A percentile compares a stretch with the other conserved stretches of the same genome.
Conservation (phyloP, 2,797 vertebrate genomes). For the Lagorchestes hirsutus region DNA sequence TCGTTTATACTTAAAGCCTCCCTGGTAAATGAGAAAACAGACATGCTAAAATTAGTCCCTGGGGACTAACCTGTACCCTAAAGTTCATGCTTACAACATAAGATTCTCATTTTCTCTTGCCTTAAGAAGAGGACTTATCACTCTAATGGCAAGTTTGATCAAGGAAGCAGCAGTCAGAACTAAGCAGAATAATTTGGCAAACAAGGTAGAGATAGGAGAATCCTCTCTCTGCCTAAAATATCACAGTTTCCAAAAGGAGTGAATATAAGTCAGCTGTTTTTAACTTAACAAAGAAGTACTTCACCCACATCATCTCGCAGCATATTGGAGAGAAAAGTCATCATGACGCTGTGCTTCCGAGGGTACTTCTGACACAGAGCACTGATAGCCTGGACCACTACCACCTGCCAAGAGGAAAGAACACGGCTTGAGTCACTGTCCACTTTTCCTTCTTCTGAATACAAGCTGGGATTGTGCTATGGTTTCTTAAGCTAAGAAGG, state of each 20-base stretch:
- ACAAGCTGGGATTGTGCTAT: not conserved
- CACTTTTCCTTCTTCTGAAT: not conserved
- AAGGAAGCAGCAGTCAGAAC: constrained; percentile 8
- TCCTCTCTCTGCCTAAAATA: constrained; percentile 21
- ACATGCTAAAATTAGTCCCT: constrained; percentile 26
- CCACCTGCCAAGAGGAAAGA: constrained; percentile 88
- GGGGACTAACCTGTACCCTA: constrained; percentile 12
- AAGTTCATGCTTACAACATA: constrained; percentile 35
- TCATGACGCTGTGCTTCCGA: constrained; percentile 98
- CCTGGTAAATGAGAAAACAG: constrained; percentile 85
- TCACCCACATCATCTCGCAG: constrained; percentile 95
- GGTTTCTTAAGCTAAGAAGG: constrained; percentile 7
- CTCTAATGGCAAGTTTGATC: not conserved
- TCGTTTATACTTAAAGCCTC: constrained; percentile 98
- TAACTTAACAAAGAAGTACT: not conserved
- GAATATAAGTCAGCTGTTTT: not conserved
- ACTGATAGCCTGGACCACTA: constrained; percentile 98
- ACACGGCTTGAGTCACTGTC: not conserved
- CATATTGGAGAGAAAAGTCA: constrained; percentile 99
- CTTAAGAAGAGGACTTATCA: constrained; percentile 48
- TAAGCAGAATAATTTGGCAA: not conserved
- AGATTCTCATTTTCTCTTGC: constrained; percentile 44
- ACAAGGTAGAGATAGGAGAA: constrained; percentile 9
- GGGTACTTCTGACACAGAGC: constrained; percentile 99
- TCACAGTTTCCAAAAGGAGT: not conserved